Percentiles rank a stretch among this genome's conserved stretches.
phyloP scores from a whole-genome alignment of 2,888 invertebrate species.

The Lumbricus terrestris region DNA sequence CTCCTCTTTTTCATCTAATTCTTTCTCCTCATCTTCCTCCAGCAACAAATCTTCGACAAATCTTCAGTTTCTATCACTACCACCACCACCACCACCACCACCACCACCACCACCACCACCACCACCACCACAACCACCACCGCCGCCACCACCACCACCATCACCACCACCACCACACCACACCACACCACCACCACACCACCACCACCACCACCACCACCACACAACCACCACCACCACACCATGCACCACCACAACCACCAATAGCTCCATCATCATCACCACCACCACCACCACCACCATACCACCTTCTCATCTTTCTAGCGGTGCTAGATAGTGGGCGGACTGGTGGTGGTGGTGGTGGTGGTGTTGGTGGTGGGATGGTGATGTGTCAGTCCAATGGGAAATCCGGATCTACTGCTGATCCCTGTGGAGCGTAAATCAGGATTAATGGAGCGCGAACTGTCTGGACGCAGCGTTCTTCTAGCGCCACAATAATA shows the following conservation, averaged over 20 bases:
- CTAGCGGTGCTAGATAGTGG: too few species aligned
- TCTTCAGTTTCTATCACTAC: too few species aligned
- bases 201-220: too few species aligned
- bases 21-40: too few species aligned
- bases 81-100: too few species aligned
- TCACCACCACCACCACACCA: too few species aligned
- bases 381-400: background rate
- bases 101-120: too few species aligned
- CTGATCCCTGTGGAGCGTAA: background rate
- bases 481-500: background rate
- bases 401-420: background rate
- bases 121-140: too few species aligned
- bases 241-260: background rate
- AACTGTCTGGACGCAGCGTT: background rate
- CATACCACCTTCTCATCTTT: background rate
- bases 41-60: too few species aligned
- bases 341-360: background rate
- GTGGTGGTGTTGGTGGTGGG: background rate
- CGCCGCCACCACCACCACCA: background rate
- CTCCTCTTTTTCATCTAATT: background rate
- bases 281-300: too few species aligned
- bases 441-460: conserved; percentile 3
- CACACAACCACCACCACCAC: background rate
- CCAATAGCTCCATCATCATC: background rate
- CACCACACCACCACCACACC: too few species aligned